These are phyloP conservation scores for Drosophila ustulata DNA, from an alignment of 2,888 invertebrate species.

Conservation along the genomic window DNA sequence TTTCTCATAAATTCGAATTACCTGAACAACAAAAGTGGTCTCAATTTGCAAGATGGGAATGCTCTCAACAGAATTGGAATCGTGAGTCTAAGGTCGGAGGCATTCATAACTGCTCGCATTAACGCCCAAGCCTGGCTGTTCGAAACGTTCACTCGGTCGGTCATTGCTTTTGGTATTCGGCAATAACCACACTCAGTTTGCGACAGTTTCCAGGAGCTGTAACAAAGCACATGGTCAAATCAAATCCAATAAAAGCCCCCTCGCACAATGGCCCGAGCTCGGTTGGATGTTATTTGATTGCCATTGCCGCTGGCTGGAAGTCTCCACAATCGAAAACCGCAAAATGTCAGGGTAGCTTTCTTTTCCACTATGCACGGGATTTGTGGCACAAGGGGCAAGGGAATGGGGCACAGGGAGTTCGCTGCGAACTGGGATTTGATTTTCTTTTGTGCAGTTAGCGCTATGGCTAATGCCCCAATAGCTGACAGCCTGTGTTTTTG, in stretches of 20 bases:
- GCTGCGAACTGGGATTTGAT: constrained; percentile 53
- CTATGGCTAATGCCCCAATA: constrained; percentile 64
- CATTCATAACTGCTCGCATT: constrained; percentile 39
- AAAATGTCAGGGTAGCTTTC: constrained; percentile 70
- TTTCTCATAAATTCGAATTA: too few species aligned
- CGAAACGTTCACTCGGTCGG: constrained; percentile 8
- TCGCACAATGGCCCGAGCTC: neutral
- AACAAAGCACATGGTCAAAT: constrained; percentile 62
- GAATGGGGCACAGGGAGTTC: neutral
- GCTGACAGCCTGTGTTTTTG: constrained; percentile 63
- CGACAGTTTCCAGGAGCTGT: constrained; percentile 40
- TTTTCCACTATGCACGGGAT: constrained; percentile 18
- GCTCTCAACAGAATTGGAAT: neutral
- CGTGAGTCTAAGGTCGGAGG: constrained; percentile 4
- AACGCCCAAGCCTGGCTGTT: constrained; percentile 20
- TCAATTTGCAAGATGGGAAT: neutral
- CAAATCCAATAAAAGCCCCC: constrained; percentile 59
- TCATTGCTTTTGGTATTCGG: constrained; percentile 28
- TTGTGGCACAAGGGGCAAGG: constrained; percentile 10
- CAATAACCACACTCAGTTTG: constrained; percentile 36
- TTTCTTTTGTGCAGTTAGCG: constrained; percentile 70
- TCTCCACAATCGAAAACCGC: constrained; percentile 63
- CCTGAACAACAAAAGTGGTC: too few species aligned
- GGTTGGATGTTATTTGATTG: constrained; percentile 57
- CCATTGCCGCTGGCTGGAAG: constrained; percentile 51